Base-by-base conservation (phyloP, 37 sponge, comb jelly and placozoan genomes). In the Halisarca cf. caerulea region DNA sequence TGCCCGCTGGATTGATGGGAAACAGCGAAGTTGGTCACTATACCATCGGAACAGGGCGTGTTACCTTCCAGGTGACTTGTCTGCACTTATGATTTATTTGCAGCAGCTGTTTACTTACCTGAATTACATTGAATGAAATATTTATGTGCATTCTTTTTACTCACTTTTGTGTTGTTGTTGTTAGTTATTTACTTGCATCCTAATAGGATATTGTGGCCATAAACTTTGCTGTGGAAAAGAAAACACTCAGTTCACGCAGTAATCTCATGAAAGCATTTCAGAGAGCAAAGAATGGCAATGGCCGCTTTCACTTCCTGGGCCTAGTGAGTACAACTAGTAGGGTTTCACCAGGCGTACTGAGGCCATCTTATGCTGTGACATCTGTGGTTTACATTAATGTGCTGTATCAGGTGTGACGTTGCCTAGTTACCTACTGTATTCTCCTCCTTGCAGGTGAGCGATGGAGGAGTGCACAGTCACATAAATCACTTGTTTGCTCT, bases 11-110 rank as follows among this genome's bases (percentile, higher is more conserved):
- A 0, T 72, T 98, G 58, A 98, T 98, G 98, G 98, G 98, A n/a
- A 98, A 98, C 85, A 95, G 96, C 68, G 98, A 98, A 82, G 98
- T 98, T 25, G 98, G 98, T 28, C 98, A 98, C 81, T 91, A 91
- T 66, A 98, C 94, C 59, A 91, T 98, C 47, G 98, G 98, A 9
- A 89, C 96, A 4, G 98, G 98, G 0, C 72, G 98, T 25, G 92
- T 92, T 1, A 78, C 90, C 20, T 98, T 86, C 70, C 96, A 98
- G 92, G 94, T 94, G 47, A 41, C 59, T 59, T 20, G 36, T 7
- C 64, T 62, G 30, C n/a, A 62, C 64, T 30, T 8, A 30, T 20
- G 18, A n/a, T 15, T 28, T 5, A 5, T 62, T 7, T 20, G 64
- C 64, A 62, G 15, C 30, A 20, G 30, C 15, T 30, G 30, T 62